phyloP scores from a whole-genome alignment of 2,888 invertebrate species.

The Neuroscelio doddi region DNA sequence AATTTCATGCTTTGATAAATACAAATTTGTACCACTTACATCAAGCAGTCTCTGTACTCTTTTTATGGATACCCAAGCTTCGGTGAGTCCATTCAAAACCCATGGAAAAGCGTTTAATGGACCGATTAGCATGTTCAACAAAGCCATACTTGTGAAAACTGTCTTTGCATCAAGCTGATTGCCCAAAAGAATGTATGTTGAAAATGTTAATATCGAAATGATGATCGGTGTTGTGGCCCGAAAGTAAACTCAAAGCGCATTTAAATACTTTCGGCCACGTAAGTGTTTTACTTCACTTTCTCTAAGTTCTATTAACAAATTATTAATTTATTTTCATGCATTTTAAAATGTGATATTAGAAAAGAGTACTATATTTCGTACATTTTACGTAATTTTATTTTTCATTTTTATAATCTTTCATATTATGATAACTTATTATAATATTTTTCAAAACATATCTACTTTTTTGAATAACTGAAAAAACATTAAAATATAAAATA shows the following conservation, averaged over 20 bases:
- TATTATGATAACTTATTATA: too few species aligned
- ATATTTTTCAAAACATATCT: too few species aligned
- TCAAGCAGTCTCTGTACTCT: constrained; percentile 87
- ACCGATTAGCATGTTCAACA: constrained; percentile 95
- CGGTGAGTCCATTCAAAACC: constrained; percentile 96
- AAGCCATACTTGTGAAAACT: constrained; percentile 94
- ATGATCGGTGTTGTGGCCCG: constrained; percentile 98
- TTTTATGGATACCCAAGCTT: constrained; percentile 95
- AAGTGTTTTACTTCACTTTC: constrained; percentile 84
- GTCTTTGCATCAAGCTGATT: constrained; percentile 89
- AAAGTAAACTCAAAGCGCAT: constrained; percentile 97
- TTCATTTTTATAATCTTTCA: too few species aligned
- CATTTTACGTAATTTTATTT: too few species aligned
- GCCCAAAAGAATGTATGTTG: constrained; percentile 84
- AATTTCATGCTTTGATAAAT: too few species aligned
- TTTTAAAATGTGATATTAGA: too few species aligned
- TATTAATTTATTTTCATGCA: constrained; percentile 9
- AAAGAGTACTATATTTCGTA: too few species aligned
- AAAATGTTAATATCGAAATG: constrained; percentile 88
- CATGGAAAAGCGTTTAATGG: constrained; percentile 98
- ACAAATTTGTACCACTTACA: constrained; percentile 73
- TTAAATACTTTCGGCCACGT: constrained; percentile 92
- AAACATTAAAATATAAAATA: too few species aligned
- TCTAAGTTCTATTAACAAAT: constrained; percentile 75
- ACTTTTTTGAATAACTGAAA: too few species aligned